These are phyloP conservation scores for Drosophila mulleri DNA, from an alignment of 2,888 invertebrate genomes.

Conservation along the genomic window DNA sequence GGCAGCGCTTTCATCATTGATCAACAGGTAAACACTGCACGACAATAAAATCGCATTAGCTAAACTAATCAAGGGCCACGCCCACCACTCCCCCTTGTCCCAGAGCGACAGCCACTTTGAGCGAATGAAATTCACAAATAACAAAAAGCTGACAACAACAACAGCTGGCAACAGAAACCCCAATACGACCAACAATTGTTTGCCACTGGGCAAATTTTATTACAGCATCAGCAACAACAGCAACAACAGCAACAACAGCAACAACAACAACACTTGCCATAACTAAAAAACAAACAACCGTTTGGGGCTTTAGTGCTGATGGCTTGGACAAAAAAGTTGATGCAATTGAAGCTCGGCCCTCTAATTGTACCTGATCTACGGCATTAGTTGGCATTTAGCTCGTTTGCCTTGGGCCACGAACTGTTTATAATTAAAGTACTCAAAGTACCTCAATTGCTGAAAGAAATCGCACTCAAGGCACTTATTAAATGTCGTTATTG, in stretches of 20 bases:
- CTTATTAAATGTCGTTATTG: background rate
- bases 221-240: constrained; percentile 30
- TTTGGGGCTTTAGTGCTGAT: constrained; percentile 17
- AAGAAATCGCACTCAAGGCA: constrained; percentile 4
- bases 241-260: background rate
- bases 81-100: constrained; percentile 25
- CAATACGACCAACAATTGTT: constrained; percentile 36
- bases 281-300: constrained; percentile 23
- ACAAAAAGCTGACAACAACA: constrained; percentile 4
- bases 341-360: constrained; percentile 32
- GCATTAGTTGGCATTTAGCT: constrained; percentile 36
- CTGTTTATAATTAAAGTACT: constrained; percentile 1
- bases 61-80: constrained; percentile 35
- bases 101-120: constrained; percentile 27
- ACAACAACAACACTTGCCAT: constrained; percentile 4
- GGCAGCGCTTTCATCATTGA: constrained; percentile 62
- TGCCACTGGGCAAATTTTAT: constrained; percentile 46
- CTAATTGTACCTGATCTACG: constrained; percentile 32
- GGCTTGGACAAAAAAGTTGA: constrained; percentile 14
- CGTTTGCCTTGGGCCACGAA: constrained; percentile 40
- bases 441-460: background rate
- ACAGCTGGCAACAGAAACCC: constrained; percentile 17
- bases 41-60: constrained; percentile 72
- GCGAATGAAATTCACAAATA: constrained; percentile 17
- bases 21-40: constrained; percentile 56